Conservation (phyloP, 2,888 invertebrate species). For the Polydrusus tereticollis region DNA sequence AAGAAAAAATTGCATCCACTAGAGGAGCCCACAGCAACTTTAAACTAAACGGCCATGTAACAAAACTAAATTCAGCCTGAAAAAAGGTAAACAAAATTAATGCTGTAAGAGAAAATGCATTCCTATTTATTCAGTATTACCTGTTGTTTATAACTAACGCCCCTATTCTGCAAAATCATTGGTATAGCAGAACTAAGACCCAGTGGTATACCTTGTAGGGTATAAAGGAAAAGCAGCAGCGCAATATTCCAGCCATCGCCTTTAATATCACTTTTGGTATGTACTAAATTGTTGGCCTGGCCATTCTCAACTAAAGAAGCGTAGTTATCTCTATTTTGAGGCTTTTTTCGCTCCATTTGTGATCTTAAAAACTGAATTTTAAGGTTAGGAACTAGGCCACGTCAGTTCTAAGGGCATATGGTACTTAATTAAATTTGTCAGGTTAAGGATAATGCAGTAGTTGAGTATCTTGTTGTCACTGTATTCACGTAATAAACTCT, state of each 20-base stretch:
- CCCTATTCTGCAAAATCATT: slow-evolving; percentile 92
- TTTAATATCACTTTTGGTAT: slow-evolving; percentile 65
- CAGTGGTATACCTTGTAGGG: slow-evolving; percentile 95
- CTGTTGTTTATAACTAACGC: slow-evolving; percentile 95
- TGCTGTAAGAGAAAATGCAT: not conserved
- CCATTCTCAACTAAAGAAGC: slow-evolving; percentile 44
- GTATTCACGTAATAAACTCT: too few relatives aligned
- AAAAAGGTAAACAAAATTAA: slow-evolving; percentile 57
- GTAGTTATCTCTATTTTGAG: slow-evolving; percentile 17
- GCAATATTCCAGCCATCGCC: slow-evolving; percentile 87
- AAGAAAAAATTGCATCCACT: slow-evolving; percentile 91
- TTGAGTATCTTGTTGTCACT: not conserved
- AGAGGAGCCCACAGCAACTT: slow-evolving; percentile 99
- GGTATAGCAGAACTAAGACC: slow-evolving; percentile 96
- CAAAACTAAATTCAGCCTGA: slow-evolving; percentile 92
- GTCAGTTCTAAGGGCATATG: slow-evolving; percentile 28
- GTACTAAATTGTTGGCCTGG: slow-evolving; percentile 14
- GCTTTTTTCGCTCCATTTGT: slow-evolving; percentile 45
- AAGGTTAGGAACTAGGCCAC: slow-evolving; percentile 40
- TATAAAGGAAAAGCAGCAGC: slow-evolving; percentile 91
- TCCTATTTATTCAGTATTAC: slow-evolving; percentile 62
- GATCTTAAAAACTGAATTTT: not conserved
- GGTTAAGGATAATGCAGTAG: not conserved
- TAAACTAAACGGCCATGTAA: slow-evolving; percentile 91
- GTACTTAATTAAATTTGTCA: not conserved